Percentiles rank a stretch among this genome's conserved stretches.
Conservation (phyloP, 2,797 vertebrate genomes). For the Helostoma temminkii region DNA sequence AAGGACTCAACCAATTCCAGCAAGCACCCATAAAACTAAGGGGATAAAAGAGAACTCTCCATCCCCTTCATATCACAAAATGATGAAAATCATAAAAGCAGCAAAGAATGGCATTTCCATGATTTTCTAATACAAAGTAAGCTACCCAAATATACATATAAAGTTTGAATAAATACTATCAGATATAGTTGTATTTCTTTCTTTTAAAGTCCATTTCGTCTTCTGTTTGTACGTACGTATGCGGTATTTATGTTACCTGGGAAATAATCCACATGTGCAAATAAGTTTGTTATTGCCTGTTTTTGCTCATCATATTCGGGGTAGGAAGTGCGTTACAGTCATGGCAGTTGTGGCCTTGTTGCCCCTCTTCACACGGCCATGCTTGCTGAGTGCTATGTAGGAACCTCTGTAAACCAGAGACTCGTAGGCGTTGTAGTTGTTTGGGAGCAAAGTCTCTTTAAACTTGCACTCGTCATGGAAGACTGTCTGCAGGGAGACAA, state of each 20-base stretch:
- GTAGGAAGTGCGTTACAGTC: slow-evolving; percentile 97
- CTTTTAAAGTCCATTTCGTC: slow-evolving; percentile 75
- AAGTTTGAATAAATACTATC: slow-evolving; percentile 87
- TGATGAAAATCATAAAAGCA: slow-evolving; percentile 79
- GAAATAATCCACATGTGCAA: slow-evolving; percentile 90
- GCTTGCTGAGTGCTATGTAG: slow-evolving; percentile 95
- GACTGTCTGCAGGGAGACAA: slow-evolving; percentile 83
- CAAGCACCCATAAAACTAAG: slow-evolving; percentile 79
- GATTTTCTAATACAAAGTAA: slow-evolving; percentile 84
- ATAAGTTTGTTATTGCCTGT: slow-evolving; percentile 85
- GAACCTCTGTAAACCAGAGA: slow-evolving; percentile 88
- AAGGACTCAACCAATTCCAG: slow-evolving; percentile 72
- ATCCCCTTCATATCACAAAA: slow-evolving; percentile 67
- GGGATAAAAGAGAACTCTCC: slow-evolving; percentile 48
- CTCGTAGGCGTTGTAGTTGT: slow-evolving; percentile 98
- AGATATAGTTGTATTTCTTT: slow-evolving; percentile 78
- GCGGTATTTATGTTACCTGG: slow-evolving; percentile 83
- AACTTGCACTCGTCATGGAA: slow-evolving; percentile 98
- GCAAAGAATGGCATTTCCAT: slow-evolving; percentile 83
- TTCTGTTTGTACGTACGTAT: slow-evolving; percentile 67
- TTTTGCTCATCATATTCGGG: slow-evolving; percentile 89
- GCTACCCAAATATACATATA: slow-evolving; percentile 91
- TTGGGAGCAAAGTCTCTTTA: slow-evolving; percentile 93
- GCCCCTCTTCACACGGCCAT: slow-evolving; percentile 92
- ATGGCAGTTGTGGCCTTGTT: slow-evolving; percentile 92